phyloP scores from a whole-genome alignment of 2,797 vertebrate species.

The Sebastes cheni region DNA sequence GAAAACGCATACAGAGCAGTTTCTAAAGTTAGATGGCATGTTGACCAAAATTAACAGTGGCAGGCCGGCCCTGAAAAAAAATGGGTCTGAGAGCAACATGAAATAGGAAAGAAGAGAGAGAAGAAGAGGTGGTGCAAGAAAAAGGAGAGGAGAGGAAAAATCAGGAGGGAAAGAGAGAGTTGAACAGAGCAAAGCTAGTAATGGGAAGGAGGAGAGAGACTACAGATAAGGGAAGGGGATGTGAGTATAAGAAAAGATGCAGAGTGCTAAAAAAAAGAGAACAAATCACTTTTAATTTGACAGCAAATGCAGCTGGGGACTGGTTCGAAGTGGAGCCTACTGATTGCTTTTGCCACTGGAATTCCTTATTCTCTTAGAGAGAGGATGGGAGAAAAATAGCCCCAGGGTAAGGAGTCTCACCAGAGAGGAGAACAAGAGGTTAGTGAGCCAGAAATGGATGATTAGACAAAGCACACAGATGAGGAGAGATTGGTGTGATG shows the following conservation, averaged over 20 bases:
- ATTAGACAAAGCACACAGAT: constrained; percentile 62
- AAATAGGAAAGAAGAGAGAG: constrained; percentile 32
- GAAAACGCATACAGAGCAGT: constrained; percentile 61
- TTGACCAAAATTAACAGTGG: constrained; percentile 70
- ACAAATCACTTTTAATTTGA: constrained; percentile 77
- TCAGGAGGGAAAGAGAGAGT: background rate
- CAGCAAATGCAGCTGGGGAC: constrained; percentile 72
- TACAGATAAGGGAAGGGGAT: background rate
- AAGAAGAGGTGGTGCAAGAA: background rate
- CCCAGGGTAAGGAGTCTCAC: constrained; percentile 71
- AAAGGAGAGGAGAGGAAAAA: background rate
- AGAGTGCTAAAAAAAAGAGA: constrained; percentile 52
- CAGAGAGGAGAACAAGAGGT: constrained; percentile 74
- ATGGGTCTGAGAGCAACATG: constrained; percentile 55
- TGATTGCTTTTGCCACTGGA: constrained; percentile 81
- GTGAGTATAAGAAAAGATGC: constrained; percentile 29
- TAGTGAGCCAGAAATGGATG: constrained; percentile 63
- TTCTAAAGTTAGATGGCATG: constrained; percentile 67
- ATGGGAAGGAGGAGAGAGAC: constrained; percentile 12
- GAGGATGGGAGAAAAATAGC: constrained; percentile 77
- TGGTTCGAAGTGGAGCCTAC: constrained; percentile 61
- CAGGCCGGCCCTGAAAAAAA: constrained; percentile 50
- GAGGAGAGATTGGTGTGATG: constrained; percentile 39
- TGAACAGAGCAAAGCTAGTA: constrained; percentile 1
- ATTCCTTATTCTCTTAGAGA: constrained; percentile 82